Base-by-base conservation (phyloP, 2,888 invertebrate genomes). In the Oegoconia quadripuncta region DNA sequence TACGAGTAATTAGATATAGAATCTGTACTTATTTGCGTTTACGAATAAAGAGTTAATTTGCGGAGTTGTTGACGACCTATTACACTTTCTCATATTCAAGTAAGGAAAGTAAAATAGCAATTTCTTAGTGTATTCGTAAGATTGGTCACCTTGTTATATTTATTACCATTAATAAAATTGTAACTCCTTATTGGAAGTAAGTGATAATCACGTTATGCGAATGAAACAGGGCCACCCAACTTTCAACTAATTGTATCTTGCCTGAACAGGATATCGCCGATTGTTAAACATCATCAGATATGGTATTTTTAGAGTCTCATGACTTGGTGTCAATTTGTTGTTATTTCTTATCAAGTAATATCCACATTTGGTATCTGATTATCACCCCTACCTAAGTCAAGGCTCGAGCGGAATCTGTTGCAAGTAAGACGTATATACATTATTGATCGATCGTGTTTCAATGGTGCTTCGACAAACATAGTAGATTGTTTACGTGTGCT, bases 331-430 rank as follows among this genome's bases (percentile, higher is more conserved):
- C 73, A 72, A 74, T 50, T 58, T 71, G 65, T 70, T 69, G 59
- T 57, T 55, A 50, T 60, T 68, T 74, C 66, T 66, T 64, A 54
- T 74, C 76, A 71, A 64, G 52, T 50, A 63, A 68, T 58, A 61
- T 49, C 45, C 59, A 46, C 60, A 52, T 69, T 72, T 74, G 60
- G 58, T 49, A 42, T 66, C 62, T 52, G 34, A 61, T 81, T 83
- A 84, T 66, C 77, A 65, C 44, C 43, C 53, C 48, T 38, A 35
- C 51, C 52, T 42, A 46, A 59, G 51, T 52, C 70, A 71, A 73
- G 64, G 66, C 44, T 69, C 67, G 59, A 74, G 72, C 70, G 65
- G 52, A 65, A 60, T 56, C 56, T 64, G 72, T 74, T 69, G 73
- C 62, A 55, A 52, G 52, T 50, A 47, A 55, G 57, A 44, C 48